Evolutionary conservation across 2,888 invertebrate genomes (phyloP).

Genomic region (Hipparchia sbordonii): DNA sequence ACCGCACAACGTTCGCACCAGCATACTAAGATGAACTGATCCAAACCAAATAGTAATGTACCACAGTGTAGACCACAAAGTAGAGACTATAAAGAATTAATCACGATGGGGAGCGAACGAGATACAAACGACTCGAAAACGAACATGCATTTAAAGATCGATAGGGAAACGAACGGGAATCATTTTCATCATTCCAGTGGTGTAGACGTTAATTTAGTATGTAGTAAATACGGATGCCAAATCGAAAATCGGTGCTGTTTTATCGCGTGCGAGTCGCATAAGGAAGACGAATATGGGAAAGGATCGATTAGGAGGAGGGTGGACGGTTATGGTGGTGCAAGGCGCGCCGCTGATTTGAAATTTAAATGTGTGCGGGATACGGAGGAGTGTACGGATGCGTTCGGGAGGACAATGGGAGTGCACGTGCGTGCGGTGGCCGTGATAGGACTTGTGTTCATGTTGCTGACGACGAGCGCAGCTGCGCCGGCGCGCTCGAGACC

Average conservation of each 20-base stretch:
- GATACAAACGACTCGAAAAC: constrained; percentile 40
- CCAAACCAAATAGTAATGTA: constrained; percentile 31
- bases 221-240: constrained; percentile 62
- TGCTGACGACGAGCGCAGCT: constrained; percentile 62
- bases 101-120: constrained; percentile 35
- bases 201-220: constrained; percentile 65
- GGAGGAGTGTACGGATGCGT: constrained; percentile 57
- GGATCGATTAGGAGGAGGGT: constrained; percentile 68
- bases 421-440: constrained; percentile 60
- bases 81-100: constrained; percentile 10
- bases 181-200: constrained; percentile 62
- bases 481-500: constrained; percentile 59
- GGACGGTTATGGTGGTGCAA: constrained; percentile 64
- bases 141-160: constrained; percentile 51
- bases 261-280: constrained; percentile 58
- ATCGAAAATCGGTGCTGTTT: constrained; percentile 57
- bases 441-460: constrained; percentile 62
- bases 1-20: constrained; percentile 37
- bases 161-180: constrained; percentile 54
- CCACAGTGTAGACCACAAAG: constrained; percentile 17
- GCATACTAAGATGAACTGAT: constrained; percentile 72
- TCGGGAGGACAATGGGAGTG: constrained; percentile 68
- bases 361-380: constrained; percentile 67
- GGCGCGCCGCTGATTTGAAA: constrained; percentile 70
- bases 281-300: constrained; percentile 66